These are phyloP conservation scores for Ceratina japonica DNA, from an alignment of 1,140 invertebrate species.

Conservation along the genomic window DNA sequence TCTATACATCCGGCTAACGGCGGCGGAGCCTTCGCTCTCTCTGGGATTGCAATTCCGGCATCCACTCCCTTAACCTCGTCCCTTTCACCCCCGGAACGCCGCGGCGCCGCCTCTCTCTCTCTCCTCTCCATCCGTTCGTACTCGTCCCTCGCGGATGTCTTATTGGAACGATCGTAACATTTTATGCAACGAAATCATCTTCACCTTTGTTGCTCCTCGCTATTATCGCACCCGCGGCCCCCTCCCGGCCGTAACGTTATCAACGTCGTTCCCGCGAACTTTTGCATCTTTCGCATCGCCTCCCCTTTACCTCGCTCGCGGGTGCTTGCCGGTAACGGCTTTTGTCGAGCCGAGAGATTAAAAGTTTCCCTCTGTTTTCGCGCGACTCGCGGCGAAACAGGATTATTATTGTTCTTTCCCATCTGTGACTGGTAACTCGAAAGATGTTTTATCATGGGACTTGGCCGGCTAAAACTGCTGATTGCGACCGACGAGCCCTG, in stretches of 20 bases:
- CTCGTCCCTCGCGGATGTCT: not conserved
- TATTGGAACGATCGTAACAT: constrained; percentile 27
- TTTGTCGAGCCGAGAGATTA: constrained; percentile 1
- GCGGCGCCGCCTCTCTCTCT: no score
- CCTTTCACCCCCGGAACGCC: not conserved
- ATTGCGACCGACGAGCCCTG: no score
- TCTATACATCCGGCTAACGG: constrained; percentile 46
- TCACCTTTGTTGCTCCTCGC: not conserved
- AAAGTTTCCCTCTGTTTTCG: not conserved
- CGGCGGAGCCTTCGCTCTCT: constrained; percentile 2
- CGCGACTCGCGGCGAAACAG: not conserved
- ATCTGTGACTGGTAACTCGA: not conserved
- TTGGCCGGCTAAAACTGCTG: not conserved
- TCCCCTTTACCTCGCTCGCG: not conserved
- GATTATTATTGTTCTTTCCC: not conserved
- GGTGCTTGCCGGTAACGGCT: not conserved
- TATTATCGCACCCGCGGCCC: not conserved
- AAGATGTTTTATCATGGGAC: not conserved
- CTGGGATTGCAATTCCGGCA: constrained; percentile 55
- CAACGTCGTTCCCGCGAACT: not conserved
- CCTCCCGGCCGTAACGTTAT: not conserved
- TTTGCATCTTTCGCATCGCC: not conserved
- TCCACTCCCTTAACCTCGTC: constrained; percentile 36
- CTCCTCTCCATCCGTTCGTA: not conserved
- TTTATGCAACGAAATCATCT: constrained; percentile 23